A percentile compares a stretch with the other conserved stretches of the same genome.
These are phyloP conservation scores for Monopis laevigella DNA, from an alignment of 2,888 invertebrate species.

Conservation along the genomic window DNA sequence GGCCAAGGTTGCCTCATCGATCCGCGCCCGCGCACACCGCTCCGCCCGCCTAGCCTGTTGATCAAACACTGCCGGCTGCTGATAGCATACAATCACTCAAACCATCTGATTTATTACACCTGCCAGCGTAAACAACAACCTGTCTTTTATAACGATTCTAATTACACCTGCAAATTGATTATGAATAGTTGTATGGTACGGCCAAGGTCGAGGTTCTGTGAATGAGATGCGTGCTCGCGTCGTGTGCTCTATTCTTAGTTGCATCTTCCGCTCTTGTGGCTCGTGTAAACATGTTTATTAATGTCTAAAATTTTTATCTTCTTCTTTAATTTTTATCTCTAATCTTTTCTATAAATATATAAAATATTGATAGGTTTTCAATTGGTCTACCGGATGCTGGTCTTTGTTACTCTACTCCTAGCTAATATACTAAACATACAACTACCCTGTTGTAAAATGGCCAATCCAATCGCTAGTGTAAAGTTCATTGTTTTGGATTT, in stretches of 20 bases:
- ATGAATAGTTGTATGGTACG: constrained; percentile 26
- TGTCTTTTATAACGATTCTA: not conserved
- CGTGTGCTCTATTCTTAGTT: constrained; percentile 45
- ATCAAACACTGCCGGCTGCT: constrained; percentile 24
- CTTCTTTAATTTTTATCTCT: no score
- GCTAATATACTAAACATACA: no score
- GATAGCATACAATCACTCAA: constrained; percentile 6
- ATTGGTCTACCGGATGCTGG: no score
- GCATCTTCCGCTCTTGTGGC: constrained; percentile 5
- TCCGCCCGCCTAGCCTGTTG: constrained; percentile 26
- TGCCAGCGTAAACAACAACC: constrained; percentile 10
- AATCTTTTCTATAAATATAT: no score
- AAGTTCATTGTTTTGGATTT: no score
- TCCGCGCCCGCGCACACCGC: constrained; percentile 27
- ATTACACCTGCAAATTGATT: no score
- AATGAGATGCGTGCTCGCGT: constrained; percentile 43
- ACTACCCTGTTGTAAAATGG: no score
- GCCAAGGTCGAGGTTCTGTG: constrained; percentile 45
- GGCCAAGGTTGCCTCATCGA: constrained; percentile 58
- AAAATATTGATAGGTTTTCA: no score
- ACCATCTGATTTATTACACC: constrained; percentile 9
- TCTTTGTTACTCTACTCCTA: no score
- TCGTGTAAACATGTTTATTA: no score
- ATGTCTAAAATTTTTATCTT: no score
- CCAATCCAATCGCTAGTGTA: no score